phyloP scores from a whole-genome alignment of 2,113 vertebrate genomes.

The Rhinoptilus africanus region DNA sequence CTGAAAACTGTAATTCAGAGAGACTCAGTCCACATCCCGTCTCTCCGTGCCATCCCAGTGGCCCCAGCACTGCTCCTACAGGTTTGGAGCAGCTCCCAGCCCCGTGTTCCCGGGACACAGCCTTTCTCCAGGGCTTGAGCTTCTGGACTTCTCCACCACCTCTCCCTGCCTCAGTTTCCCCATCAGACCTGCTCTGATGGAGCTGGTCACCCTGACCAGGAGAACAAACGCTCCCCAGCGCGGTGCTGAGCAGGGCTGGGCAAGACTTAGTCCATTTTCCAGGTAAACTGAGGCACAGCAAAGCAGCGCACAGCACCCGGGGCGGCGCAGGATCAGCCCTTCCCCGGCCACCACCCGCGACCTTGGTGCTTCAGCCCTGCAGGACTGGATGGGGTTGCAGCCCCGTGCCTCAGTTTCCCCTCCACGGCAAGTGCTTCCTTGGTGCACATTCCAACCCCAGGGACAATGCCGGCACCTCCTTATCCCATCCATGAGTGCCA shows the following conservation, averaged over 20 bases:
- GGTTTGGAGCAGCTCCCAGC: background rate
- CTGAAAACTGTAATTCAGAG: background rate
- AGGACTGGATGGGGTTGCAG: fast-evolving
- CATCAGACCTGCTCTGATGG: background rate
- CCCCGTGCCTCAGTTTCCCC: background rate
- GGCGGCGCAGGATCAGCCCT: background rate
- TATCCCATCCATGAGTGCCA: background rate
- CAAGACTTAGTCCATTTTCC: background rate
- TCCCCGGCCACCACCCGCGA: background rate
- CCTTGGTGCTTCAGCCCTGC: background rate
- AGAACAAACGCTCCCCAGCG: fast-evolving
- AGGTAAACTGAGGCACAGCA: background rate
- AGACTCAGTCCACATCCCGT: background rate
- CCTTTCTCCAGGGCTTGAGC: background rate
- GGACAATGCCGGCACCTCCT: background rate
- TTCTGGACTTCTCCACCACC: background rate
- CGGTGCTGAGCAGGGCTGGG: fast-evolving
- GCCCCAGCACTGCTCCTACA: fast-evolving
- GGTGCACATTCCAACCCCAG: fast-evolving
- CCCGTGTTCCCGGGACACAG: fast-evolving
- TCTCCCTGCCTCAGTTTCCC: background rate
- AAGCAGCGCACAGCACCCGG: fast-evolving
- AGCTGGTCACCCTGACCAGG: background rate
- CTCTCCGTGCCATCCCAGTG: background rate
- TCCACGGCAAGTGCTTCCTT: background rate